Evolutionary conservation across 2,888 invertebrate species (phyloP).

Genomic region (Dicyrtomina minuta): DNA sequence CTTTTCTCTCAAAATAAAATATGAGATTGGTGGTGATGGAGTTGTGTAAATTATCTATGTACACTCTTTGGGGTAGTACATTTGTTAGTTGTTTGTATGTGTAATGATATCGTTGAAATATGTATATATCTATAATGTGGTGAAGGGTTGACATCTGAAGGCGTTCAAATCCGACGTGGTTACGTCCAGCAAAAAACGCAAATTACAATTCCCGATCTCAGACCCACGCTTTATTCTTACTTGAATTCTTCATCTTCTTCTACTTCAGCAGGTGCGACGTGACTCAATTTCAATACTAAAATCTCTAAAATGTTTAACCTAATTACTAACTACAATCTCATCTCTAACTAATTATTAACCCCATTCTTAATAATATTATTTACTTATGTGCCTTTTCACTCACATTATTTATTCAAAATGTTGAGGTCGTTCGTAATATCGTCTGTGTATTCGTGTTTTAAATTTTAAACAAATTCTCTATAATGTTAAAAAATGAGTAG

Average conservation of each 20-base stretch:
- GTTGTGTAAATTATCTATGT: constrained; percentile 2
- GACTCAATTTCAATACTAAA: constrained; percentile 33
- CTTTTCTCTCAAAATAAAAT: too few relatives aligned
- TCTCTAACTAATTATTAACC: constrained; percentile 13
- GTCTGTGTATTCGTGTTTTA: too few relatives aligned
- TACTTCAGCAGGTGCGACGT: constrained; percentile 46
- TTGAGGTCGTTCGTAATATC: not conserved
- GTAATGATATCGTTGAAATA: not conserved
- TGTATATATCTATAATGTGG: constrained; percentile 29
- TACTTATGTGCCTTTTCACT: not conserved
- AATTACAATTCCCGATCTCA: constrained; percentile 53
- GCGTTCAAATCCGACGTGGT: constrained; percentile 50
- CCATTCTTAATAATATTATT: not conserved
- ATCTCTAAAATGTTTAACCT: not conserved
- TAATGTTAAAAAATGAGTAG: too few relatives aligned
- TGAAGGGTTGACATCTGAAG: constrained; percentile 53
- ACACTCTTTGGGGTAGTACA: not conserved
- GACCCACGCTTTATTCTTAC: constrained; percentile 54
- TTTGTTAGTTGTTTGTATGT: not conserved
- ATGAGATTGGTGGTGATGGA: constrained; percentile 1
- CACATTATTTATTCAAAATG: not conserved
- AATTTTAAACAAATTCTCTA: too few relatives aligned
- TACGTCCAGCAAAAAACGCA: constrained; percentile 50
- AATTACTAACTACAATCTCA: constrained; percentile 7
- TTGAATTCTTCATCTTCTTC: constrained; percentile 47